Evolutionary conservation across 2,888 invertebrate genomes (phyloP), one percentile per base, ranked within the genome.

Genomic region (Cheilosia variabilis): DNA sequence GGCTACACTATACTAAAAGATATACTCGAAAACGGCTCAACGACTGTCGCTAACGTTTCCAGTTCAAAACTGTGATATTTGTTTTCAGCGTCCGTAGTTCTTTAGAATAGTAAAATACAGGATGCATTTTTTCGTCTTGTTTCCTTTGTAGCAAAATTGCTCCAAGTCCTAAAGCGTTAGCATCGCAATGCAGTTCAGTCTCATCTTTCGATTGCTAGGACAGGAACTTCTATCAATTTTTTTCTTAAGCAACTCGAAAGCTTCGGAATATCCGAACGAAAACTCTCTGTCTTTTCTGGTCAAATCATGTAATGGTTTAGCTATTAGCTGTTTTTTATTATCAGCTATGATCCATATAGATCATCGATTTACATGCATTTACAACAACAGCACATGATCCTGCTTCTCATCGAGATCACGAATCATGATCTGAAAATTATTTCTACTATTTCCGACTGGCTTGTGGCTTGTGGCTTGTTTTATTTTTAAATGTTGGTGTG

Each of bases 271-370:
- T 3, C 82, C 84, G 57, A 88, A 88, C 13, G 24, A 17, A 65
- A 87, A 87, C 43, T 47, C 1, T 9, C 17, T 88, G 5, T 5
- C 52, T 45, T 87, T 66, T 27, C 45, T 82, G 0, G 87, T n/a
- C n/a, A 91, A 41, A 31, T 90, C 88, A 75, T 90, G 88, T 2
- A 91, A 62, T 0, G 90, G 90, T 71, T 89, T 89, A 50, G 90
- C 89, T n/a, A n/a, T n/a, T n/a, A n/a, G n/a, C n/a, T n/a, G n/a
- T n/a, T n/a, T n/a, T n/a, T n/a, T n/a, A n/a, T n/a, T n/a, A n/a
- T n/a, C n/a, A n/a, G n/a, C n/a, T n/a, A n/a, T n/a, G n/a, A n/a
- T n/a, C n/a, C n/a, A n/a, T n/a, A n/a, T n/a, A n/a, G n/a, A n/a
- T n/a, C n/a, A n/a, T n/a, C n/a, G n/a, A n/a, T n/a, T n/a, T n/a